Evolutionary conservation across 2,113 vertebrate species (phyloP).

Genomic region (Sakesphorus luctuosus): DNA sequence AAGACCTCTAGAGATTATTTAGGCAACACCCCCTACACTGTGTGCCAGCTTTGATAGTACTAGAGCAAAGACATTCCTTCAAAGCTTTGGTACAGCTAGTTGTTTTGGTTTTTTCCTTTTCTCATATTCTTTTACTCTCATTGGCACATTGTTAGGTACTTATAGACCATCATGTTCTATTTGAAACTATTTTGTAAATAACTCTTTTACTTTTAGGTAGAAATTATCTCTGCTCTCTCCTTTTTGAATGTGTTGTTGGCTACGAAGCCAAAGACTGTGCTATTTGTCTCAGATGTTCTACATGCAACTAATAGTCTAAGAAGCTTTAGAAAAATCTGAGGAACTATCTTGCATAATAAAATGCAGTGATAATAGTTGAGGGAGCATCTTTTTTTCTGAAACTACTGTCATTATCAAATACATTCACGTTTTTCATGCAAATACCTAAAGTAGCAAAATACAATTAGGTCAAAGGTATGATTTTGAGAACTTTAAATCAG

Average conservation of each 20-base stretch:
- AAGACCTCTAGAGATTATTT: background rate
- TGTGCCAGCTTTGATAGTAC: background rate
- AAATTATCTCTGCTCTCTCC: background rate
- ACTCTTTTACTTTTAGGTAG: background rate
- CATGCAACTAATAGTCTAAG: background rate
- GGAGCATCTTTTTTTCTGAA: background rate
- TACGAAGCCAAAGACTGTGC: background rate
- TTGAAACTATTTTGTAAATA: accelerated
- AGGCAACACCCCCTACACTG: background rate
- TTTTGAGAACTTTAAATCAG: background rate
- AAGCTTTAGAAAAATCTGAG: background rate
- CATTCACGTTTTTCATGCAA: background rate
- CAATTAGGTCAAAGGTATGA: background rate
- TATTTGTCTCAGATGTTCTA: background rate
- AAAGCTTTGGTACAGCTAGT: background rate
- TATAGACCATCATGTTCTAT: background rate
- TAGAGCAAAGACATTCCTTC: background rate
- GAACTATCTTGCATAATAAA: background rate
- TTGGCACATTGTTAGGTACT: background rate
- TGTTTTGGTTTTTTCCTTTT: background rate
- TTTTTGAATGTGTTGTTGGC: background rate
- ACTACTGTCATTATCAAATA: background rate
- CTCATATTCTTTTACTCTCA: background rate
- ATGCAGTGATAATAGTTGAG: background rate
- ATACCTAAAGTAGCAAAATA: background rate